Evolutionary conservation across 2,113 vertebrate species (phyloP), one percentile per base, ranked within the genome.

Genomic region (Tachycineta bicolor): DNA sequence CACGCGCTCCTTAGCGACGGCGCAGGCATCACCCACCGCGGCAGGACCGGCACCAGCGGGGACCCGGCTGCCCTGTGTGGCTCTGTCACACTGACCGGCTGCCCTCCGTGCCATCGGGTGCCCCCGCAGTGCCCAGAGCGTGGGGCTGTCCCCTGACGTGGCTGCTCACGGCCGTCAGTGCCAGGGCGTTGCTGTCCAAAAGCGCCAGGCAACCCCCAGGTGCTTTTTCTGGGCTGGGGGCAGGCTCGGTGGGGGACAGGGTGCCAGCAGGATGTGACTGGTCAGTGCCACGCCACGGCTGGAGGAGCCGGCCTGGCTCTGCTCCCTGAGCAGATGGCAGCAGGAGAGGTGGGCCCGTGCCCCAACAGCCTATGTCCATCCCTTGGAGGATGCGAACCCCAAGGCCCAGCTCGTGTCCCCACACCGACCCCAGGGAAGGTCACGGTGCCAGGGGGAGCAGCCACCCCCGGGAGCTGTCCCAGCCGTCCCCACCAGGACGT

Each of bases 1-100:
- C 97, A 97, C 95, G 90, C 87, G 94, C 96, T 78, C 90, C 97
- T 90, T 97, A 95, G 97, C 96, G 95, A 93, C 91, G 71, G 91
- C 9, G 16, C 93, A 90, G 94, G 87, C 96, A 97, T 97, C 97
- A 97, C 87, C 95, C 89, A 50, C 62, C 20, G 3, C n/a, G 43
- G 78, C 76, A 76, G 68, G 31, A 29, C 67, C 23, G 13, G 87
- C 75, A 65, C 43, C 78, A 25, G 46, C 0, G 1, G 47, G 52
- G 33, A 75, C 87, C 50, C 2, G 6, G 44, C 52, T 0, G 0
- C 67, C 79, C 68, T 24, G n/a, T 1, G 62, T 12, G 4, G 68
- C 75, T 43, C 15, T 49, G 31, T 33, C 0, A 0, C 31, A 24
- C 82, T 3, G 7, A 21, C 55, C 3, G 0, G 7, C 12, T 37